These are phyloP conservation scores for Musca domestica DNA, from an alignment of 1,140 invertebrate species.

Conservation along the genomic window DNA sequence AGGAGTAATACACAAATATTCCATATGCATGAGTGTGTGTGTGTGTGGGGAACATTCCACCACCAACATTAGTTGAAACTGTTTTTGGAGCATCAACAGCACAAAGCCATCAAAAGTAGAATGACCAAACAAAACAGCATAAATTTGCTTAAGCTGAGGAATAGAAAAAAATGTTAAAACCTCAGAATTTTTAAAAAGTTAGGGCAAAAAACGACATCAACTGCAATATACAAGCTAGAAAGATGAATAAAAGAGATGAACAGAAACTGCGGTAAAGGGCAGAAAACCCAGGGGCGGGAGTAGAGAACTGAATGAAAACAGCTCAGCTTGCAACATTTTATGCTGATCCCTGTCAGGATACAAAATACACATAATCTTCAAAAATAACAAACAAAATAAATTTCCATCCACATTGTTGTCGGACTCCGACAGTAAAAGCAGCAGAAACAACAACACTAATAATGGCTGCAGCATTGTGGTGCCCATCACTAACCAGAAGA, in stretches of 20 bases:
- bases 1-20: too few species aligned
- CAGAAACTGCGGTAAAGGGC: neutral
- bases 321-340: conserved; percentile 55
- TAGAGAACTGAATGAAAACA: conserved; percentile 32
- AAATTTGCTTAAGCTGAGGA: neutral
- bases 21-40: neutral
- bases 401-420: conserved; percentile 26
- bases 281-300: neutral
- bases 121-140: neutral
- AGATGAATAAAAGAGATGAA: conserved; percentile 4
- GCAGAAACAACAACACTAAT: neutral
- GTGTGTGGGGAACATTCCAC: neutral
- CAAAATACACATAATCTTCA: conserved; percentile 55
- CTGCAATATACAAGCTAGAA: conserved; percentile 5
- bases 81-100: conserved; percentile 26
- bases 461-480: conserved; percentile 2
- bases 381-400: conserved; percentile 51
- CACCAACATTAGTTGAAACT: conserved; percentile 24
- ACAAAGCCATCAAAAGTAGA: conserved; percentile 8
- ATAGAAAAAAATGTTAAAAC: conserved; percentile 14
- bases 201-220: conserved; percentile 5
- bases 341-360: conserved; percentile 54
- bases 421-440: neutral
- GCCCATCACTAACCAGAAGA: conserved; percentile 10
- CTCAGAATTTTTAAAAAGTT: conserved; percentile 13